A percentile compares a stretch with the other conserved stretches of the same genome.
Evolutionary conservation across 2,797 vertebrate genomes (phyloP).

Genomic region (Mycteria americana): DNA sequence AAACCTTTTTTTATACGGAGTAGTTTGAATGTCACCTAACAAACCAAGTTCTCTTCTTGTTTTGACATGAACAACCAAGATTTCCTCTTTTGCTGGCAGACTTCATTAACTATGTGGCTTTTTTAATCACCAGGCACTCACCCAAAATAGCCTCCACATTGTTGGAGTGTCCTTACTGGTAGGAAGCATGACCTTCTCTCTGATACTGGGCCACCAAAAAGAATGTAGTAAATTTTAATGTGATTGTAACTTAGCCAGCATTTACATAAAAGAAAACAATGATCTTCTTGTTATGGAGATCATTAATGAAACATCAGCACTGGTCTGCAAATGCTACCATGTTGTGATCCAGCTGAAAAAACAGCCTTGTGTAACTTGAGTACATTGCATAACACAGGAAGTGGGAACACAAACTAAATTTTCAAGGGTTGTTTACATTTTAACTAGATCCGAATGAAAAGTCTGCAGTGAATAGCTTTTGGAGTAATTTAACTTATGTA

Average conservation of each 20-base stretch:
- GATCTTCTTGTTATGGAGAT: conserved; percentile 55
- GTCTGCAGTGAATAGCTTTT: not conserved
- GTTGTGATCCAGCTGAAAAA: conserved; percentile 62
- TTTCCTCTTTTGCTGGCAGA: conserved; percentile 4
- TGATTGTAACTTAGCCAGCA: conserved; percentile 30
- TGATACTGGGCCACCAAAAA: conserved; percentile 25
- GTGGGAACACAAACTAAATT: conserved; percentile 44
- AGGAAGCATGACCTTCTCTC: conserved; percentile 5
- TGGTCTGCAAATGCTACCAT: conserved; percentile 32
- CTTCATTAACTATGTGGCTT: not conserved
- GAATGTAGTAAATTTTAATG: conserved; percentile 39
- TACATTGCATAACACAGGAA: conserved; percentile 22
- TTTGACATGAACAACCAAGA: not conserved
- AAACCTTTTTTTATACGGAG: not conserved
- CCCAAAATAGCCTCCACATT: not conserved
- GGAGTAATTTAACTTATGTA: not conserved
- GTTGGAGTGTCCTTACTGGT: not conserved
- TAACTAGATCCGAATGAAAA: not conserved
- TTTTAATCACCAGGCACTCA: conserved; percentile 9
- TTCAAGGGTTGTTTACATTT: conserved; percentile 31
- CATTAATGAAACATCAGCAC: conserved; percentile 64
- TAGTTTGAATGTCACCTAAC: not conserved
- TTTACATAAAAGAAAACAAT: conserved; percentile 60
- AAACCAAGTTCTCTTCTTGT: not conserved
- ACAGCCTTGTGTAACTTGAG: conserved; percentile 40